Conservation (phyloP, 2,888 invertebrate genomes). For the Eumacrocentrus americanus region DNA sequence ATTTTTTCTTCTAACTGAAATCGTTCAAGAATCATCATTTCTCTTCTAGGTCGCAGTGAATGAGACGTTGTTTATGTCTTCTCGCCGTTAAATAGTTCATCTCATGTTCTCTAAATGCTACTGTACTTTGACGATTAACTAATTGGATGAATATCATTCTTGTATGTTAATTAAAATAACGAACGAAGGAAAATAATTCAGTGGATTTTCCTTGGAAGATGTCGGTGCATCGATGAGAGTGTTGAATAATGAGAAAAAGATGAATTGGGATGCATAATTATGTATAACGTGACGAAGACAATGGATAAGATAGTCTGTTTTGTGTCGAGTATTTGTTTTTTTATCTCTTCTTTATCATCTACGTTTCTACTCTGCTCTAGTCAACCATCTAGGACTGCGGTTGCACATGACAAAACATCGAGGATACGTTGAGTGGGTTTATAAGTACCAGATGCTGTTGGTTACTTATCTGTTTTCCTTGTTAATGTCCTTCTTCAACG, state of each 20-base stretch:
- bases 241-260: no score
- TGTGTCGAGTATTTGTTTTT: background rate
- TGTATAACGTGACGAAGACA: no score
- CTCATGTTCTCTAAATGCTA: no score
- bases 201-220: background rate
- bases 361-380: background rate
- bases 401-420: conserved; percentile 49
- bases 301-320: background rate
- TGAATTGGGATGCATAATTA: no score
- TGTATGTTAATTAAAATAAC: background rate
- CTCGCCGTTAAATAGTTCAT: no score
- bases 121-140: background rate
- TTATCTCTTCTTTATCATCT: background rate
- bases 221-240: no score
- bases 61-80: background rate
- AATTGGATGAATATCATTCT: background rate
- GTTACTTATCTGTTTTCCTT: no score
- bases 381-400: conserved; percentile 24
- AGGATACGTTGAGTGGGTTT: no score
- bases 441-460: no score
- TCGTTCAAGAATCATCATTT: background rate
- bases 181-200: no score
- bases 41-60: background rate
- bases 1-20: background rate
- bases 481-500: no score